Percentiles rank a stretch among this genome's conserved stretches.
These are phyloP conservation scores for Theristicus caerulescens DNA, from an alignment of 2,113 vertebrate species.

Conservation along the genomic window DNA sequence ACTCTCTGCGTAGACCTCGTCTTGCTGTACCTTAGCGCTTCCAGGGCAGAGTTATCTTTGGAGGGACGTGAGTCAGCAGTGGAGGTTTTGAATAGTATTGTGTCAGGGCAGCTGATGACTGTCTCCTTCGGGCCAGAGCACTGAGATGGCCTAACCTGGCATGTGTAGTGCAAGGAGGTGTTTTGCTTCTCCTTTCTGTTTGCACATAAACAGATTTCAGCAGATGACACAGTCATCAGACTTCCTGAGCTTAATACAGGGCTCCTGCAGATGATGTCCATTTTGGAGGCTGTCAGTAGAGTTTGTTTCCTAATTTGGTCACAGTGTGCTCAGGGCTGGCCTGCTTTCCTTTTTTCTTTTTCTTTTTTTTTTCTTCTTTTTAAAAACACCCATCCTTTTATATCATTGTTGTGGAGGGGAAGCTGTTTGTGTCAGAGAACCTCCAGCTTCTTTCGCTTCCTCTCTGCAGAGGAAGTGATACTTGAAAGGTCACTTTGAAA, in stretches of 20 bases:
- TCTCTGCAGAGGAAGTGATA: slow-evolving; percentile 62
- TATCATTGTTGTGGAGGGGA: slow-evolving; percentile 51
- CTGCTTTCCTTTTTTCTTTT: slow-evolving; percentile 60
- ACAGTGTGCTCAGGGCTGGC: slow-evolving; percentile 55
- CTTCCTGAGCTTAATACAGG: slow-evolving; percentile 47
- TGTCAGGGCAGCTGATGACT: background rate
- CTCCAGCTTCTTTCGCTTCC: slow-evolving; percentile 67
- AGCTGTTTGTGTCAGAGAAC: slow-evolving; percentile 63
- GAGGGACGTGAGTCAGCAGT: background rate
- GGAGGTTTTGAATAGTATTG: background rate
- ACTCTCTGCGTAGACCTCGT: background rate
- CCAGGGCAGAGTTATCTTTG: background rate
- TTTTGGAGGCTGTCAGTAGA: slow-evolving; percentile 48
- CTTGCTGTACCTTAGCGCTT: background rate
- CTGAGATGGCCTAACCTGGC: background rate
- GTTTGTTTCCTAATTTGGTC: slow-evolving; percentile 82
- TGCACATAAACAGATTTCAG: slow-evolving; percentile 45
- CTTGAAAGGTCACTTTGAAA: slow-evolving; percentile 13
- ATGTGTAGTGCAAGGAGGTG: background rate
- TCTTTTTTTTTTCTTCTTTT: background rate
- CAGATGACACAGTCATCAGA: slow-evolving; percentile 54
- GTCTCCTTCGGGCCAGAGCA: background rate
- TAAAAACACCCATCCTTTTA: background rate
- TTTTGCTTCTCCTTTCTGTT: slow-evolving; percentile 57
- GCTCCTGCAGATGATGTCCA: slow-evolving; percentile 8